These are phyloP conservation scores for Imbricaverruca yamaguchii DNA, from an alignment of 2,888 invertebrate genomes.

Conservation along the genomic window DNA sequence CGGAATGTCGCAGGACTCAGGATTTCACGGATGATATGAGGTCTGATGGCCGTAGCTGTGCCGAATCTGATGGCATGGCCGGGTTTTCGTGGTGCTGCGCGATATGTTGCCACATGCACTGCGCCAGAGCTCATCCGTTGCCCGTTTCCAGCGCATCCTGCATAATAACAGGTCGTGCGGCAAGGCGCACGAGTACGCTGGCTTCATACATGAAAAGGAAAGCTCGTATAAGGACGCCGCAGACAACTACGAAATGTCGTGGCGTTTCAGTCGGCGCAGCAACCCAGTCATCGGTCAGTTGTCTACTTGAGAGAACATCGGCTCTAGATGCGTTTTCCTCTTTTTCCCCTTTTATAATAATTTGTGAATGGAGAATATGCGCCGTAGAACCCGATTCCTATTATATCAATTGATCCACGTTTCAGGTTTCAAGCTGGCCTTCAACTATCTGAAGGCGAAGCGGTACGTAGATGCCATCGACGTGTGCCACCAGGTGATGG, in stretches of 20 bases:
- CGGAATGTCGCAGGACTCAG: no score
- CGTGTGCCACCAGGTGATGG: constrained; percentile 73
- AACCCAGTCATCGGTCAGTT: constrained; percentile 66
- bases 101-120: no score
- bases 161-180: constrained; percentile 81
- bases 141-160: constrained; percentile 52
- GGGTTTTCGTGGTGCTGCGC: no score
- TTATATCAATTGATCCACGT: no score
- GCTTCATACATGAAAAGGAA: constrained; percentile 82
- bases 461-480: constrained; percentile 84
- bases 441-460: constrained; percentile 83
- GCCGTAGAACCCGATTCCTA: no score
- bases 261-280: constrained; percentile 59
- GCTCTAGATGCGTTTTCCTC: no score
- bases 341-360: no score
- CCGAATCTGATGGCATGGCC: no score
- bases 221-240: constrained; percentile 81
- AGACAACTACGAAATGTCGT: constrained; percentile 72
- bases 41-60: no score
- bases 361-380: no score
- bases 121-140: neutral
- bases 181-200: constrained; percentile 80
- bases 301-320: no score
- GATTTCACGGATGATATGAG: no score
- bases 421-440: constrained; percentile 78